Conservation (phyloP, 1,140 invertebrate genomes). For the Adelges cooleyi region DNA sequence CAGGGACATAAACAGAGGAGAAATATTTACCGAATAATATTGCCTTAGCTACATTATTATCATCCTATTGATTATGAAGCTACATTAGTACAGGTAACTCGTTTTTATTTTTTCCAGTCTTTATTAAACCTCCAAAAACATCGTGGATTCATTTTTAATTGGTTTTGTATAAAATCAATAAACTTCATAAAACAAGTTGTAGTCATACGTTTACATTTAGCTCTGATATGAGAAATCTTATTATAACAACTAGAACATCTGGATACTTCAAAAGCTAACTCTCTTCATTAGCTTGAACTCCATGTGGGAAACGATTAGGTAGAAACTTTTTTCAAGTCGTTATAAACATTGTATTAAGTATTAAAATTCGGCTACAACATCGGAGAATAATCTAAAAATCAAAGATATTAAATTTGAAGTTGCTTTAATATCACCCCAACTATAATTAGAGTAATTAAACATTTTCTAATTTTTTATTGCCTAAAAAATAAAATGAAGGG, state of each 20-base stretch:
- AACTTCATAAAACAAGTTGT: neutral
- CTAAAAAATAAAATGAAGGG: too few species aligned
- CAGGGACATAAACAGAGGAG: neutral
- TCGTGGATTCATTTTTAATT: neutral
- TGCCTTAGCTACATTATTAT: neutral
- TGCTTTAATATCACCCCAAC: too few species aligned
- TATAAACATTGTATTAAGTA: too few species aligned
- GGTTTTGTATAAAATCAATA: neutral
- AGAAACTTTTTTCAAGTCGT: too few species aligned
- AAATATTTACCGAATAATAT: neutral
- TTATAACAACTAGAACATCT: neutral
- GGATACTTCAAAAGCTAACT: neutral
- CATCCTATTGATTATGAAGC: too few species aligned
- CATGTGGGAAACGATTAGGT: too few species aligned
- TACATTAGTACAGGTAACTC: neutral
- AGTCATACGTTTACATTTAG: neutral
- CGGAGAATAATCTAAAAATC: too few species aligned
- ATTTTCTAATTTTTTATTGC: too few species aligned
- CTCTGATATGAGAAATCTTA: neutral
- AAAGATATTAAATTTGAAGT: too few species aligned
- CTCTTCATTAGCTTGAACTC: too few species aligned
- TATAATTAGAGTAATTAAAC: too few species aligned
- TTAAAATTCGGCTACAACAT: too few species aligned
- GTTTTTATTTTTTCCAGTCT: neutral
- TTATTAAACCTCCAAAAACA: neutral